Conservation (phyloP, 1,140 invertebrate genomes). For the Zaprionus camerounensis region DNA sequence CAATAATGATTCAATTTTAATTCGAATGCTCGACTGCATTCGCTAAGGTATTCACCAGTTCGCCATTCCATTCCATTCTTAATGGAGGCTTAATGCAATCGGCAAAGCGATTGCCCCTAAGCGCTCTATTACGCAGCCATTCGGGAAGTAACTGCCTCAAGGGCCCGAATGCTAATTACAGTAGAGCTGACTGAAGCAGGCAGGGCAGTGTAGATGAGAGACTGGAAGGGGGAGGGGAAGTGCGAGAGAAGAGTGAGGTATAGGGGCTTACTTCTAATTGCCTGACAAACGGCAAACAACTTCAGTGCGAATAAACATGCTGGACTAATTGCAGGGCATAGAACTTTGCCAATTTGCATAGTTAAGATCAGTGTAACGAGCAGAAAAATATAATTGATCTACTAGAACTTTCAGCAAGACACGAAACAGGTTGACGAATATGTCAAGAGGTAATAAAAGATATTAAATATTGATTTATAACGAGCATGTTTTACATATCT, state of each 20-base stretch:
- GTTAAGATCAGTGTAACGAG: background rate
- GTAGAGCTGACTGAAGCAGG: background rate
- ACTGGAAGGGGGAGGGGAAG: too few species aligned
- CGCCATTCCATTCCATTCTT: constrained; percentile 22
- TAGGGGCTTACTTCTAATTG: background rate
- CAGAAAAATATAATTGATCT: background rate
- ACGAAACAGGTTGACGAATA: too few species aligned
- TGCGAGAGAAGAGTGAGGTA: background rate
- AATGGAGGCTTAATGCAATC: constrained; percentile 75
- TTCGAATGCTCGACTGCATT: constrained; percentile 60
- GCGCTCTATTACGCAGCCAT: constrained; percentile 71
- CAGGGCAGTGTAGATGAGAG: background rate
- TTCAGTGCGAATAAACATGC: background rate
- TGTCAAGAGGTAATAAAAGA: too few species aligned
- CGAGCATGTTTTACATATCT: too few species aligned
- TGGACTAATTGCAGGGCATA: background rate
- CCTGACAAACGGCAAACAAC: background rate
- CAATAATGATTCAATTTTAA: constrained; percentile 83
- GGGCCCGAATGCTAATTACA: constrained; percentile 48
- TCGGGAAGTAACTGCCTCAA: constrained; percentile 41
- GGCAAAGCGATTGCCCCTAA: constrained; percentile 52
- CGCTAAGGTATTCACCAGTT: background rate
- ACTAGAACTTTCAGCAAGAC: too few species aligned
- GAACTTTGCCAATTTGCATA: constrained; percentile 4
- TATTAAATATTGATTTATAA: too few species aligned